Conservation (phyloP, 2,797 vertebrate species). For the Alca torda region DNA sequence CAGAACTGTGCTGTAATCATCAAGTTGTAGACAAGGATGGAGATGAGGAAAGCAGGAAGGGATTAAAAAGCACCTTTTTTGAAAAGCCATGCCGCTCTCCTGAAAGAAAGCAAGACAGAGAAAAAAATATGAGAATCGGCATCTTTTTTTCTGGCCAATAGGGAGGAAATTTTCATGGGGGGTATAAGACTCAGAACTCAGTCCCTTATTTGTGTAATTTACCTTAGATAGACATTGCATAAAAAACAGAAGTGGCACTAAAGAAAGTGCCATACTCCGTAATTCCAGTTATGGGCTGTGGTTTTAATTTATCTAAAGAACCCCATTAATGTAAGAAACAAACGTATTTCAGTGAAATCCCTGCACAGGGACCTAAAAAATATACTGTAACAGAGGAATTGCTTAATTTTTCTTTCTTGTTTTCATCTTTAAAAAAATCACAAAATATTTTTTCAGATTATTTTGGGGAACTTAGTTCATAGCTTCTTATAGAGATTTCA, state of each 20-base stretch:
- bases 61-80: background rate
- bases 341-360: background rate
- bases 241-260: background rate
- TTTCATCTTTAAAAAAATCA: background rate
- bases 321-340: background rate
- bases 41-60: background rate
- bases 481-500: background rate
- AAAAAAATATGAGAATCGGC: background rate
- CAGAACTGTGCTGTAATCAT: background rate
- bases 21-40: background rate
- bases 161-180: background rate
- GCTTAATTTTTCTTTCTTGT: background rate
- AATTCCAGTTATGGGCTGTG: fast-evolving
- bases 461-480: background rate
- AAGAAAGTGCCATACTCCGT: background rate
- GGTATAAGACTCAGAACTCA: background rate
- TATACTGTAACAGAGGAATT: background rate
- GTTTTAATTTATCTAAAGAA: background rate
- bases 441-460: background rate
- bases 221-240: background rate
- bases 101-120: background rate
- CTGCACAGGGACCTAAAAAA: background rate
- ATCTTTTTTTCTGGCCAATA: background rate
- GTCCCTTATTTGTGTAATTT: background rate
- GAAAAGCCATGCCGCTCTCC: fast-evolving